Conservation (phyloP, 1,140 invertebrate genomes). For the Idris sp. region DNA sequence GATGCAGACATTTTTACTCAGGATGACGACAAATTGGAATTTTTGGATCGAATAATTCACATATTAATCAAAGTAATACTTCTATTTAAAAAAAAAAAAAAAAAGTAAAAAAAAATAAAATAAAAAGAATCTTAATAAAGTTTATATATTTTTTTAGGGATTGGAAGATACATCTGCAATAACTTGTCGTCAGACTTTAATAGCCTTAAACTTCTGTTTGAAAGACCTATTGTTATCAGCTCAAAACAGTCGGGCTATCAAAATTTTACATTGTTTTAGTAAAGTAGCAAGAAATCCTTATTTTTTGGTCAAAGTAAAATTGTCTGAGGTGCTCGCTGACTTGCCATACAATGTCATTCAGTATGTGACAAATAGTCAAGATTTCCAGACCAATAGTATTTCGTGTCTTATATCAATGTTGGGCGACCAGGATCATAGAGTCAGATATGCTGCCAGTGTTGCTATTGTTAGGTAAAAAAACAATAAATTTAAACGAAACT, state of each 20-base stretch:
- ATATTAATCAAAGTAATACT: slow-evolving; percentile 60
- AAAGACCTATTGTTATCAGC: slow-evolving; percentile 81
- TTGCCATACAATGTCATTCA: slow-evolving; percentile 80
- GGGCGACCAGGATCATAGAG: slow-evolving; percentile 87
- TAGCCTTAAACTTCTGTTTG: slow-evolving; percentile 80
- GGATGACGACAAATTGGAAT: slow-evolving; percentile 69
- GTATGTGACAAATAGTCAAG: slow-evolving; percentile 72
- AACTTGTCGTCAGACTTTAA: slow-evolving; percentile 83
- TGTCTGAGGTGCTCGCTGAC: slow-evolving; percentile 81
- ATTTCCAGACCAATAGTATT: slow-evolving; percentile 82
- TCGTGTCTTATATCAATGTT: slow-evolving; percentile 82
- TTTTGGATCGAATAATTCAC: slow-evolving; percentile 78
- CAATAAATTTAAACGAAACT: slow-evolving; percentile 1
- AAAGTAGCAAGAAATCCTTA: slow-evolving; percentile 86
- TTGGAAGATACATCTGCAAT: slow-evolving; percentile 84
- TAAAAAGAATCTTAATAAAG: no score
- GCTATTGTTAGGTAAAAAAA: slow-evolving; percentile 83
- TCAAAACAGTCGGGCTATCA: slow-evolving; percentile 76
- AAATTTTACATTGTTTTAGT: slow-evolving; percentile 82
- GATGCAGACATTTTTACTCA: slow-evolving; percentile 61
- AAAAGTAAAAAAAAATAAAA: no score
- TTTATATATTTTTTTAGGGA: slow-evolving; percentile 79
- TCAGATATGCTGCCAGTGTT: slow-evolving; percentile 84
- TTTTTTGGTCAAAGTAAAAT: slow-evolving; percentile 90
- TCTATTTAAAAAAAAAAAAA: background rate